Conservation (phyloP, 1,140 invertebrate species). For the Listronotus oregonensis region DNA sequence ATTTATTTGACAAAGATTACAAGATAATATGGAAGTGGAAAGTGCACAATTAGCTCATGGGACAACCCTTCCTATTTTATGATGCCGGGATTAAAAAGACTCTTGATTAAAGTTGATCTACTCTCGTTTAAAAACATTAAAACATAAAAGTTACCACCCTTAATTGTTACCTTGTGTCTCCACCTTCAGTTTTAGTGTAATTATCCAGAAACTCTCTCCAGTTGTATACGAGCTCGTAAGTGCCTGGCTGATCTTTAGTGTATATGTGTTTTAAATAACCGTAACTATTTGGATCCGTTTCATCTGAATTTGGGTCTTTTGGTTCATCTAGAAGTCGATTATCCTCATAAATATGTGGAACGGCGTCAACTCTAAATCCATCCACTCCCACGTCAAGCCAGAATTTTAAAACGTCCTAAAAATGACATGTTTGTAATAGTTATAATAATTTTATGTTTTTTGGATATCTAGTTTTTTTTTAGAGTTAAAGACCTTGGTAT, state of each 20-base stretch:
- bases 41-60: too few species aligned
- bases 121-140: too few species aligned
- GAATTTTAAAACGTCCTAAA: conserved; percentile 66
- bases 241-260: conserved; percentile 65
- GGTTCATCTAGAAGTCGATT: conserved; percentile 63
- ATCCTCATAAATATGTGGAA: conserved; percentile 43
- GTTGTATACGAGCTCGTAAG: conserved; percentile 65
- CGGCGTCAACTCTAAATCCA: conserved; percentile 73
- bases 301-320: conserved; percentile 20
- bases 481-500: too few species aligned
- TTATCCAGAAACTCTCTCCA: conserved; percentile 69
- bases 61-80: too few species aligned
- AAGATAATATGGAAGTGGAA: too few species aligned
- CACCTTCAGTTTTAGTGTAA: conserved; percentile 58
- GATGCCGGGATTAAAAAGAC: too few species aligned
- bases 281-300: conserved; percentile 59
- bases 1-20: too few species aligned
- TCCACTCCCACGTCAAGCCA: conserved; percentile 75
- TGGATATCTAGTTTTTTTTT: too few species aligned
- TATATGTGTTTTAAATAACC: conserved; percentile 66
- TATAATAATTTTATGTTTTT: too few species aligned
- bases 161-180: conserved; percentile 55
- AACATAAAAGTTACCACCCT: conserved; percentile 46
- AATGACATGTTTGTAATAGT: conserved; percentile 33
- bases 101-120: too few species aligned